Evolutionary conservation across 2,113 vertebrate genomes (phyloP).

Genomic region (Castor canadensis): DNA sequence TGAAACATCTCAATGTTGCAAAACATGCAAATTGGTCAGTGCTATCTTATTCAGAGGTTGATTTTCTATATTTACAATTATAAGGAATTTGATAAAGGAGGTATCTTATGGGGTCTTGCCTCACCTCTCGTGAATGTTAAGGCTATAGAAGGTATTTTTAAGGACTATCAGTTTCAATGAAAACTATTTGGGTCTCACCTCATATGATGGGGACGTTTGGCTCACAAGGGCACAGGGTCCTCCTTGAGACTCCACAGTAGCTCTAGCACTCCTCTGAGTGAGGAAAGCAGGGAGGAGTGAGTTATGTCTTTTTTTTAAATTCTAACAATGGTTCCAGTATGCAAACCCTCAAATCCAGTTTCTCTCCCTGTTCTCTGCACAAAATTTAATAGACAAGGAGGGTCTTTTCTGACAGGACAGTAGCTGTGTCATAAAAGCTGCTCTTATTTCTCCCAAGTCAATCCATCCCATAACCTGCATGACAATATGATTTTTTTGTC

Average conservation of each 20-base stretch:
- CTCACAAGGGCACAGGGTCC: accelerated
- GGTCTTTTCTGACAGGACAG: too few relatives aligned
- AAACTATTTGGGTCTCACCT: neutral
- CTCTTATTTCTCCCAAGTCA: neutral
- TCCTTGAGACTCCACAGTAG: neutral
- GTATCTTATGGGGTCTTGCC: too few relatives aligned
- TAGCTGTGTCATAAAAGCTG: accelerated
- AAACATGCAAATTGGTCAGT: neutral
- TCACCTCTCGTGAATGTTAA: too few relatives aligned
- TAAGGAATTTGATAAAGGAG: neutral
- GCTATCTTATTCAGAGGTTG: neutral
- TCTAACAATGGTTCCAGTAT: too few relatives aligned
- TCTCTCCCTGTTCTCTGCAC: neutral
- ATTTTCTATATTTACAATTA: neutral
- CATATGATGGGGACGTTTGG: too few relatives aligned
- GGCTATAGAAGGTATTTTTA: neutral
- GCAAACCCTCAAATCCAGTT: neutral
- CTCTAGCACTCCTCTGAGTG: neutral
- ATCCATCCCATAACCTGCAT: neutral
- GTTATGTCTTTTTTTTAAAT: neutral
- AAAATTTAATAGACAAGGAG: accelerated
- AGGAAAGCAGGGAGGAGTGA: neutral
- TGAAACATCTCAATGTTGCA: neutral
- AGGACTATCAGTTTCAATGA: neutral
- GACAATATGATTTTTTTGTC: neutral